Evolutionary conservation across 2,113 vertebrate species (phyloP).

Genomic region (Pterocles orientalis): DNA sequence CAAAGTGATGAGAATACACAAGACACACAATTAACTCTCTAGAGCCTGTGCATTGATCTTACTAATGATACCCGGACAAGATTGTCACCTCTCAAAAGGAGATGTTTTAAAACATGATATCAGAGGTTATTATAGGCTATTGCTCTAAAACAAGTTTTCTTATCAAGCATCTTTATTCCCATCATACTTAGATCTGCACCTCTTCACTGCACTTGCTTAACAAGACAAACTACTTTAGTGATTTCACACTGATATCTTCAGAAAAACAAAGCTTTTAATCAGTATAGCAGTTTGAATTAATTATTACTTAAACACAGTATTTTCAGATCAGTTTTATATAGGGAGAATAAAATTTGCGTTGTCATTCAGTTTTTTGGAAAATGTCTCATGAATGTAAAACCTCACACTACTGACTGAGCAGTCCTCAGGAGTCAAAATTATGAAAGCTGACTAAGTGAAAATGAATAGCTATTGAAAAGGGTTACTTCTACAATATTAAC

Average conservation of each 20-base stretch:
- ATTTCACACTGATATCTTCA: neutral
- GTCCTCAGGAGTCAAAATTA: neutral
- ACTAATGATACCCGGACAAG: neutral
- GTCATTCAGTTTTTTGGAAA: neutral
- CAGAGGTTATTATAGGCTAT: neutral
- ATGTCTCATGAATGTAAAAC: neutral
- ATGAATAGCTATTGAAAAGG: neutral
- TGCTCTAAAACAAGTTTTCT: neutral
- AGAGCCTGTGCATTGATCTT: neutral
- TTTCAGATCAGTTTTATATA: neutral
- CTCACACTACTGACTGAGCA: neutral
- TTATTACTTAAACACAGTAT: neutral
- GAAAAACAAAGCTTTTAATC: neutral
- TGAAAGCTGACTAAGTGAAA: neutral
- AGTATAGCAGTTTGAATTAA: neutral
- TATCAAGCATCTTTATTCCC: neutral
- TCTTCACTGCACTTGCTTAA: neutral
- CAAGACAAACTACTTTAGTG: neutral
- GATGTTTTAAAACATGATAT: neutral
- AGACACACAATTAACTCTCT: neutral
- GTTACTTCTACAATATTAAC: neutral
- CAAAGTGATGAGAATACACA: neutral
- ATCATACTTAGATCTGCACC: neutral
- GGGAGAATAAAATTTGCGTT: neutral
- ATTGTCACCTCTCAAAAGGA: neutral